These are phyloP conservation scores for Dryobates pubescens DNA, from an alignment of 2,797 vertebrate species.

Conservation along the genomic window DNA sequence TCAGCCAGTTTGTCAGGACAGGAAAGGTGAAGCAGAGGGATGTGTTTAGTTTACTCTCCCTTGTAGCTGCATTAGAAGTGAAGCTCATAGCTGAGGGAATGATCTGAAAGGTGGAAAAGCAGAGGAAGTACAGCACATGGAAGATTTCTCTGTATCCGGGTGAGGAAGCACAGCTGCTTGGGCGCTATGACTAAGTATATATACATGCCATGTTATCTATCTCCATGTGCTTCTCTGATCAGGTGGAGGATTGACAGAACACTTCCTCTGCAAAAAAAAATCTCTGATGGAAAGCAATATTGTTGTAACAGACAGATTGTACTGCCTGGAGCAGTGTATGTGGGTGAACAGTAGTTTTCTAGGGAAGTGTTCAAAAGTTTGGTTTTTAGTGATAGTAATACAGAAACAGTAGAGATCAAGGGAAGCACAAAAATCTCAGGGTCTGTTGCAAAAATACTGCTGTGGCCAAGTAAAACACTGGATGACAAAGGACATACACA, in stretches of 20 bases:
- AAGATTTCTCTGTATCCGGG: not conserved
- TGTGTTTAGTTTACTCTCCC: not conserved
- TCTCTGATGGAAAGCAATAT: not conserved
- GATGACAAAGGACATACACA: not conserved
- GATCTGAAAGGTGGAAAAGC: not conserved
- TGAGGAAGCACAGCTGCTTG: not conserved
- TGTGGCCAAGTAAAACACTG: not conserved
- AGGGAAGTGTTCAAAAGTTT: not conserved
- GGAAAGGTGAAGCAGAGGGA: not conserved
- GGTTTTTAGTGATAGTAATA: not conserved
- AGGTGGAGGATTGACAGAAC: not conserved
- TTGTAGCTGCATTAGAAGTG: not conserved
- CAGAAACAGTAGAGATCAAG: not conserved
- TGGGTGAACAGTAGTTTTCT: not conserved
- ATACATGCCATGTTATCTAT: accelerated
- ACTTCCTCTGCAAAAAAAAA: not conserved
- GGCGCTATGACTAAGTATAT: not conserved
- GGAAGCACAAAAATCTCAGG: not conserved
- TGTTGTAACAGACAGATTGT: not conserved
- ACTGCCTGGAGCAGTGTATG: not conserved
- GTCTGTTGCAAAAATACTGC: not conserved
- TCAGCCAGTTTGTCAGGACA: not conserved
- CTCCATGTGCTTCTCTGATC: not conserved
- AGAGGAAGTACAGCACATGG: accelerated
- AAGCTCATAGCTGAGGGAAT: not conserved